Evolutionary conservation across 2,888 invertebrate genomes (phyloP), one percentile per base, ranked within the genome.

Genomic region (Eledona agricola): DNA sequence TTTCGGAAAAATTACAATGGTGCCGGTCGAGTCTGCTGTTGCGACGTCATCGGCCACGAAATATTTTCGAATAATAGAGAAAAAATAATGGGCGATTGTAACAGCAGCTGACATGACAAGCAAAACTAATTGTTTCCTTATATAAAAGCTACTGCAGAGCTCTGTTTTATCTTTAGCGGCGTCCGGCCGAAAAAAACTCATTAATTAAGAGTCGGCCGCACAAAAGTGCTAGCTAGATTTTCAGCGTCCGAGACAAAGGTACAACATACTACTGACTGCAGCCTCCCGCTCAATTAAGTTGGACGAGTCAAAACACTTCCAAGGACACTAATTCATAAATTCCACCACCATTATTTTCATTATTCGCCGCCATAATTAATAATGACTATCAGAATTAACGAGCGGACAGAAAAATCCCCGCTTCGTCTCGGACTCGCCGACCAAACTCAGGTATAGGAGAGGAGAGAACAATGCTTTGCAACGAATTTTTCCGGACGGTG

Each of bases 111-210:
- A 55, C 55, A 45, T 55, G 55, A 55, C 55, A 55, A 50, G 55
- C 55, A 55, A 55, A 55, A 55, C 55, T 55, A 55, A 55, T 55
- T 50, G 55, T 55, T 55, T 55, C 55, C 50, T 38, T 45, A 50
- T 50, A 55, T 45, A 45, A 55, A 55, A 45, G 45, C 55, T 55
- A 55, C 50, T 50, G 50, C 55, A 55, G 50, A 50, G 37, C 50
- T 55, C 38, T 37, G 19, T 51, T 50, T 55, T 55, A 55, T 50
- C 50, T 50, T 50, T 50, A 50, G 49, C 43, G 51, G 43, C 37
- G 51, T 35, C 20, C 22, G 10, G 16, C 26, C 20, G 9, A 37
- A 54, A 53, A 55, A 54, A 55, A 50, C 38, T 45, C 50, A 50
- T 55, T 55, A 55, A 55, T 55, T 55, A 55, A 51, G 19, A 25